These are phyloP conservation scores for Archocentrus centrarchus DNA, from an alignment of 2,113 vertebrate genomes.

Conservation along the genomic window DNA sequence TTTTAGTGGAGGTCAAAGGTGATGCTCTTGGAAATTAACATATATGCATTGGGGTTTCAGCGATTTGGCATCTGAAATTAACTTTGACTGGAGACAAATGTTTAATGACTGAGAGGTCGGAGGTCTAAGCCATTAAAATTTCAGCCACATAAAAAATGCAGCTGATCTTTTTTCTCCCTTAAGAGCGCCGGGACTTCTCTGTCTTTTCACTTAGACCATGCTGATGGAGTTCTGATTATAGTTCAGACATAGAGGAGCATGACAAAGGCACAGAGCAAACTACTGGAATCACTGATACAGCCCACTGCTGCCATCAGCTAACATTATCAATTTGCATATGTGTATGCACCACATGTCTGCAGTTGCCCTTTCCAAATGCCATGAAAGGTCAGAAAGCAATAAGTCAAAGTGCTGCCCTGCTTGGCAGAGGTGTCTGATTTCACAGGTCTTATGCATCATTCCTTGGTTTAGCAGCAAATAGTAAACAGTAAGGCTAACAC, in stretches of 20 bases:
- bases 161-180: not conserved
- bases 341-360: constrained; percentile 54
- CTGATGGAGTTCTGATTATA: constrained; percentile 10
- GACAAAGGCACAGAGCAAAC: constrained; percentile 23
- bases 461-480: constrained; percentile 28
- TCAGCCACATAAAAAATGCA: not conserved
- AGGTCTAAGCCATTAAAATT: constrained; percentile 14
- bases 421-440: constrained; percentile 18
- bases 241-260: not conserved
- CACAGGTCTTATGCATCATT: constrained; percentile 30
- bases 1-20: constrained; percentile 10
- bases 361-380: constrained; percentile 69
- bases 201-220: not conserved
- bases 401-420: constrained; percentile 44
- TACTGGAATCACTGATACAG: constrained; percentile 5
- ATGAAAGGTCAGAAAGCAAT: constrained; percentile 66
- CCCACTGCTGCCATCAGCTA: constrained; percentile 14
- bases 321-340: constrained; percentile 62
- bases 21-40: not conserved
- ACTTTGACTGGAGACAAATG: not conserved
- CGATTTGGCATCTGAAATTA: constrained; percentile 2
- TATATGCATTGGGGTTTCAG: not conserved
- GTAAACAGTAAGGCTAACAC: constrained; percentile 38
- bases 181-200: not conserved
- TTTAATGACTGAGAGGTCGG: not conserved